phyloP scores from a whole-genome alignment of 1,140 invertebrate genomes.

The Brachionus paranguensis region DNA sequence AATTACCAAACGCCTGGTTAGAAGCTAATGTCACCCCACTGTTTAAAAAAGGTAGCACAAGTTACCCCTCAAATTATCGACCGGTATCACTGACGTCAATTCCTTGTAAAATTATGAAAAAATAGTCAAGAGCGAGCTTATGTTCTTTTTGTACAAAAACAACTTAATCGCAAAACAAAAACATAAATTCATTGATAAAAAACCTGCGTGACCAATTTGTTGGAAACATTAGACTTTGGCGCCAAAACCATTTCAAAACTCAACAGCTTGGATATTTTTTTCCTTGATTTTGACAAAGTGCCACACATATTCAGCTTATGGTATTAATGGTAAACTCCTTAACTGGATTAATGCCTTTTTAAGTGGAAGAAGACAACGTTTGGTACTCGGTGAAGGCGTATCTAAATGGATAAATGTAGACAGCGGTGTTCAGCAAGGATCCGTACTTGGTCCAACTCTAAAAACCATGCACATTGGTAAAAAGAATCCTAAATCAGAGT shows the following conservation, averaged over 20 bases:
- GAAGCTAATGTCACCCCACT: background rate
- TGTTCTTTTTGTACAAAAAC: background rate
- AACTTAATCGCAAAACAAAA: background rate
- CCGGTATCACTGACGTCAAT: too few species aligned
- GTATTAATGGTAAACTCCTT: too few species aligned
- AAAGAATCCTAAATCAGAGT: background rate
- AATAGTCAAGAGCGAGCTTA: background rate
- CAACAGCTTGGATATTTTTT: background rate
- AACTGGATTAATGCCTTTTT: too few species aligned
- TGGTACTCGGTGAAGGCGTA: too few species aligned
- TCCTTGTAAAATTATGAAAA: background rate
- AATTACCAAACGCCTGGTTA: too few species aligned
- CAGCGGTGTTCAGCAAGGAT: too few species aligned
- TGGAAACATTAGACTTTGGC: background rate
- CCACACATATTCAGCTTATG: background rate
- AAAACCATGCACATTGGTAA: background rate
- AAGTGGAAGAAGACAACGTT: too few species aligned
- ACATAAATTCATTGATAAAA: background rate
- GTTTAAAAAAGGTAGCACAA: too few species aligned
- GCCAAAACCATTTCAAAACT: background rate
- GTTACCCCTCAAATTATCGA: too few species aligned
- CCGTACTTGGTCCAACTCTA: too few species aligned
- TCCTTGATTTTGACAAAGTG: background rate
- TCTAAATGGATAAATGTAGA: too few species aligned
- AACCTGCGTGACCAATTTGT: background rate